Percentiles rank a stretch among this genome's conserved stretches.
phyloP scores from a whole-genome alignment of 2,797 vertebrate genomes.

The Pagetopsis macropterus region DNA sequence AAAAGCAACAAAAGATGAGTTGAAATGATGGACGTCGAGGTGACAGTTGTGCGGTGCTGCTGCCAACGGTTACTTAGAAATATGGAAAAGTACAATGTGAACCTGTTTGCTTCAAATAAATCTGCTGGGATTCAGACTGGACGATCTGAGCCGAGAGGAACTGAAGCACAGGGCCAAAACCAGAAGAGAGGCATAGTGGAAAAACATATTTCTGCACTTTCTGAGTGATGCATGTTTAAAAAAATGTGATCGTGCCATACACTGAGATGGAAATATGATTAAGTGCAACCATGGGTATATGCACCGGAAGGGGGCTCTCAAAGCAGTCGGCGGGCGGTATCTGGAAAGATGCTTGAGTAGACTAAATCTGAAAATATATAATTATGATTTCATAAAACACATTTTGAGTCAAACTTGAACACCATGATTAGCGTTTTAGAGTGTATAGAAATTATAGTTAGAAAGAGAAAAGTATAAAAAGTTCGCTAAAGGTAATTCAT shows the following conservation, averaged over 20 bases:
- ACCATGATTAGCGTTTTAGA: background rate
- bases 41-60: background rate
- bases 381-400: background rate
- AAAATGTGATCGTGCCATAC: conserved; percentile 18
- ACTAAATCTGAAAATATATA: background rate
- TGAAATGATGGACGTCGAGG: conserved; percentile 25
- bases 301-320: too few relatives aligned
- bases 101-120: conserved; percentile 47
- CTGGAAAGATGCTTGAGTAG: background rate
- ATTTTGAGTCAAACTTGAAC: background rate
- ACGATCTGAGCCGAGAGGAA: conserved; percentile 35
- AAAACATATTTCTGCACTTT: conserved; percentile 38
- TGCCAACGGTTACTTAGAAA: conserved; percentile 33
- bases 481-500: background rate
- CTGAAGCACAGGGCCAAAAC: conserved; percentile 53
- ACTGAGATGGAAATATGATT: conserved; percentile 9
- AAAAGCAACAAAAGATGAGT: background rate
- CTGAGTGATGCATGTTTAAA: conserved; percentile 20
- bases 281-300: background rate
- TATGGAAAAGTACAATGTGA: conserved; percentile 37
- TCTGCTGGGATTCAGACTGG: conserved; percentile 34
- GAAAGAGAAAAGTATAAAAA: background rate
- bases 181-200: conserved; percentile 42
- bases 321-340: background rate
- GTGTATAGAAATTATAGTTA: background rate